Percentiles rank a stretch among this genome's conserved stretches.
phyloP scores from a whole-genome alignment of 1,140 invertebrate genomes.

The Sitophilus oryzae region DNA sequence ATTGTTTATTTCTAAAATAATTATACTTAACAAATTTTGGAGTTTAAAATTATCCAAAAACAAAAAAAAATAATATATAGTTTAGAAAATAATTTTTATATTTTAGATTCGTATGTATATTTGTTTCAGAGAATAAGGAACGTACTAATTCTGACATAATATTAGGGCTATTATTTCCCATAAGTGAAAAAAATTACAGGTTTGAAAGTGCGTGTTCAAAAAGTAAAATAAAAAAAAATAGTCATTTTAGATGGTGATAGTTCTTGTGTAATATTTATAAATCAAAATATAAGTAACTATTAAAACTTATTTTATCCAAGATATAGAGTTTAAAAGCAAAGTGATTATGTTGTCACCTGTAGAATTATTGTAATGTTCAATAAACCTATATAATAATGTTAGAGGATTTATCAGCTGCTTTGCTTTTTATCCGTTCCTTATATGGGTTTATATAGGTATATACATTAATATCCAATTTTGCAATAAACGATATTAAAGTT shows the following conservation, averaged over 20 bases:
- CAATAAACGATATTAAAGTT: neutral
- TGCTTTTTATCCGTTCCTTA: neutral
- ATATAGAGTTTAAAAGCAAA: neutral
- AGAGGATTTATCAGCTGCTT: no score
- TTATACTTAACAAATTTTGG: neutral
- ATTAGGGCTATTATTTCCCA: neutral
- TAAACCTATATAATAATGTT: neutral
- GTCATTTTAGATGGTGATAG: neutral
- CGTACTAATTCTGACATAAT: neutral
- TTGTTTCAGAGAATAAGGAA: neutral
- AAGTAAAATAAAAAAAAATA: neutral
- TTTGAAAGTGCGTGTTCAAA: no score
- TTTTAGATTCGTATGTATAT: neutral
- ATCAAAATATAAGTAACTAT: neutral
- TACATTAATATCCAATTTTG: neutral
- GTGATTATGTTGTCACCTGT: neutral
- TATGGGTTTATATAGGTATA: neutral
- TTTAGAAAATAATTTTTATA: neutral
- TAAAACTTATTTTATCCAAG: neutral
- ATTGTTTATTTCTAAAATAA: conserved; percentile 1
- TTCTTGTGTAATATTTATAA: neutral
- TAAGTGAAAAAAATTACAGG: no score
- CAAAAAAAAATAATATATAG: neutral
- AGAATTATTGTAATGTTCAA: neutral
- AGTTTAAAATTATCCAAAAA: neutral